Evolutionary conservation across 64 coral and sea anemone genomes (phyloP), one percentile per base, ranked within the genome.

Genomic region (Catalaphyllia jardinei): DNA sequence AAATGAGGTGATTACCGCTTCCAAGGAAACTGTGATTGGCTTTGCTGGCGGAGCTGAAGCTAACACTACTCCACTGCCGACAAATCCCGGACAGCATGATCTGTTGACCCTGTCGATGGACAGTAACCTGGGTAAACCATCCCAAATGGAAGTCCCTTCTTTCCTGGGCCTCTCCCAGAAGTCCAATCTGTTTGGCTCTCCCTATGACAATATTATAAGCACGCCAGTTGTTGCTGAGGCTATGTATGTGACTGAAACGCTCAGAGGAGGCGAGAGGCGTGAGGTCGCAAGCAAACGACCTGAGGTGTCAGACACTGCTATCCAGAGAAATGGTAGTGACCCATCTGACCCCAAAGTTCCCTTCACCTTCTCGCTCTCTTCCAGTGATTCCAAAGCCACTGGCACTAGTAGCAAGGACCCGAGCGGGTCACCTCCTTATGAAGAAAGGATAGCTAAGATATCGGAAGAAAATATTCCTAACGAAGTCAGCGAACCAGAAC

Each of bases 41-140:
- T 85, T 31, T 71, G 62, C 22, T 1, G 79, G 62, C 3, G 5
- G 24, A 29, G 52, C 15, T 61, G 25, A 31, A 60, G n/a, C 10
- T 16, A 71, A 42, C 35, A 71, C 81, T 16, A 20, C 19, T 39
- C 63, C 81, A 18, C 19, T 51, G 27, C 15, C 10, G 13, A 9
- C 81, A 71, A 85, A 85, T 12, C 22, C 62, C 24, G 63, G 81
- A 24, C 31, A 19, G 16, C 81, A 85, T 63, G 63, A 85, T 25
- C 33, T 85, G 35, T 22, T 85, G 81, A 85, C 81, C 10, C 62
- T 71, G 25, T 85, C 81, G 63, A 38, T 71, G n/a, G 63, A 71
- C 11, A 51, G 81, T 20, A 85, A 19, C 2, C 63, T 85, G 63
- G 81, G 62, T 11, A 71, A 85, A 8, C 9, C 22, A 49, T 85